These are phyloP conservation scores for Huso huso DNA, from an alignment of 2,797 vertebrate genomes.

Conservation along the genomic window DNA sequence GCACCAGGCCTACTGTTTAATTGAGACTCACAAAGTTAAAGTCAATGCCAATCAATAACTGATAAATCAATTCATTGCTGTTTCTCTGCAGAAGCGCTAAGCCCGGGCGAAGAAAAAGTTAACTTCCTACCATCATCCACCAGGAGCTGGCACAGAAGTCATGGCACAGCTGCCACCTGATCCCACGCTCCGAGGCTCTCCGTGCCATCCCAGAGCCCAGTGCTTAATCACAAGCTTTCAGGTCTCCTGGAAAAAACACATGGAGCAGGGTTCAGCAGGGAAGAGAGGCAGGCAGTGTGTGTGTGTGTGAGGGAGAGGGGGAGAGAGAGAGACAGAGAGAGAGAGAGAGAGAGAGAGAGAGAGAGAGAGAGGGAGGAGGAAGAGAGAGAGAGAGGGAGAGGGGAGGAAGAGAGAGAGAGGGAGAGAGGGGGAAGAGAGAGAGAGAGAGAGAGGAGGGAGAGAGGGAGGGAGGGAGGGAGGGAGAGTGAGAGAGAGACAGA, in stretches of 20 bases:
- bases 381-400: constrained; percentile 33
- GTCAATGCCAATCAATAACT: no score
- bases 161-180: constrained; percentile 66
- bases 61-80: no score
- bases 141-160: constrained; percentile 67
- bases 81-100: no score
- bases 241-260: constrained; percentile 28
- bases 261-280: no score
- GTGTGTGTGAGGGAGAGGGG: no score
- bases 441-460: constrained; percentile 29
- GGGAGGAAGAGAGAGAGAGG: constrained; percentile 35
- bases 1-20: no score
- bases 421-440: constrained; percentile 20
- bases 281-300: no score
- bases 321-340: constrained; percentile 31
- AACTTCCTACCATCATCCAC: constrained; percentile 59
- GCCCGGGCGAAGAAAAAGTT: background rate
- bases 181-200: constrained; percentile 35
- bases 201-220: constrained; percentile 44
- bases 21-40: no score
- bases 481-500: background rate
- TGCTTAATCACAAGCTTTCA: constrained; percentile 47
- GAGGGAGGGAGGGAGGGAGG: constrained; percentile 37
- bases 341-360: constrained; percentile 19
- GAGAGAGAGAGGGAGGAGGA: background rate